phyloP scores from a whole-genome alignment of 2,888 invertebrate species.

The Microctonus brassicae region DNA sequence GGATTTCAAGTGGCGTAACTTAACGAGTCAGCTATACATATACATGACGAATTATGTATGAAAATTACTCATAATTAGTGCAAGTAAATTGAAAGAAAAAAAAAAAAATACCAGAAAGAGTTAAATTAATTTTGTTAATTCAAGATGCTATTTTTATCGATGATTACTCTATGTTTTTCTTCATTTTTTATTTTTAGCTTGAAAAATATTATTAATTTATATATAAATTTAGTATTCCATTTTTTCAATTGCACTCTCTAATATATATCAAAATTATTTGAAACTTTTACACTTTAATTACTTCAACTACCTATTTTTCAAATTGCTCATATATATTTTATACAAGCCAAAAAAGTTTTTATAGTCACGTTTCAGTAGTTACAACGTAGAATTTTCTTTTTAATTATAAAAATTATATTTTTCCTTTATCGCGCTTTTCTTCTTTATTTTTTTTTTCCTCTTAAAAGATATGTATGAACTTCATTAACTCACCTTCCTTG shows the following conservation, averaged over 20 bases:
- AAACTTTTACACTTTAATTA: not conserved
- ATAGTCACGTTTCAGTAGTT: no score
- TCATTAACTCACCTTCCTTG: conserved; percentile 83
- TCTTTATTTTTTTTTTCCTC: not conserved
- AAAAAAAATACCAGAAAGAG: no score
- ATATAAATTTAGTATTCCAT: not conserved
- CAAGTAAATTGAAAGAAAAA: not conserved
- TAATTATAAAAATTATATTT: no score
- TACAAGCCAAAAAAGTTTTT: no score
- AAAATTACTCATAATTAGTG: not conserved
- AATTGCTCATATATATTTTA: not conserved
- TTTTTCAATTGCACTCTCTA: not conserved
- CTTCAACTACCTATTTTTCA: not conserved
- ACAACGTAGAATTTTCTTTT: not conserved
- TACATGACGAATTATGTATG: not conserved
- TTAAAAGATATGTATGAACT: not conserved
- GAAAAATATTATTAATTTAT: not conserved
- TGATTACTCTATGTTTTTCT: no score
- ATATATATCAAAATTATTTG: no score
- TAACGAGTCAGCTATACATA: no score
- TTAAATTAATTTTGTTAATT: no score
- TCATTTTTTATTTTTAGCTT: not conserved
- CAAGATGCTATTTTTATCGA: not conserved
- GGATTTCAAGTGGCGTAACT: not conserved
- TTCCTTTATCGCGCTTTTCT: not conserved